Base-by-base conservation (phyloP, 2,888 invertebrate species). In the Nomada hirtipes region DNA sequence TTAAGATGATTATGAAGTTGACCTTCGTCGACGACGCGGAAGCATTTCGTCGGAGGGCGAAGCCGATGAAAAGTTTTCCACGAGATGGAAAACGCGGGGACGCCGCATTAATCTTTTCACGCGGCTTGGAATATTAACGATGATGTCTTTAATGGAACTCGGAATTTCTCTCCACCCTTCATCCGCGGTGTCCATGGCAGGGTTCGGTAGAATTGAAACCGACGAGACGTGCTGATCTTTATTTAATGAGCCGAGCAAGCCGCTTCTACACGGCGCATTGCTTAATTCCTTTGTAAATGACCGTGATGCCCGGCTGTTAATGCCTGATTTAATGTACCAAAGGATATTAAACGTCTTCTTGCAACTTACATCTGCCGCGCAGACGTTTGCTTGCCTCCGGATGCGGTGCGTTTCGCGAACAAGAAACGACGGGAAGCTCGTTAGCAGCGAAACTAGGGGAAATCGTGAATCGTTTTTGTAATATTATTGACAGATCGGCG, bases 1-100 rank as follows among this genome's bases (percentile, higher is more conserved):
- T 15, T 79, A 79, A 79, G 82, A 63, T 67, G 81, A 71, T 82
- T 70, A 81, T 68, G 44, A 76, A 82, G 82, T 80, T 76, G 82
- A 82, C 81, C 81, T 82, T 70, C 75, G 70, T 57, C 75, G 47
- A 9, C 20, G 36, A 2, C 29, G 70, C 44, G 18, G 57, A 55
- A 76, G 67, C 67, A 36, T 53, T 53, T 36, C 76, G 55, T 64
- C 26, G 20, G 29, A 20, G 52, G 61, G n/a, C 29, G 57, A 73
- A 79, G 79, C 26, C 36, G 61, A 50, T 29, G 36, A 50, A 50
- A 80, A 82, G 81, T 76, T 82, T 82, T 71, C 29, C 29, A 7
- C n/a, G 53, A 7, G 20, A 61, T 69, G 23, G 60, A 70, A 52
- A 70, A 60, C 15, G 60, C 61, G 20, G 65, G 55, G 75, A 67